Evolutionary conservation across 2,888 invertebrate species (phyloP).

Genomic region (Prenolepis imparis): DNA sequence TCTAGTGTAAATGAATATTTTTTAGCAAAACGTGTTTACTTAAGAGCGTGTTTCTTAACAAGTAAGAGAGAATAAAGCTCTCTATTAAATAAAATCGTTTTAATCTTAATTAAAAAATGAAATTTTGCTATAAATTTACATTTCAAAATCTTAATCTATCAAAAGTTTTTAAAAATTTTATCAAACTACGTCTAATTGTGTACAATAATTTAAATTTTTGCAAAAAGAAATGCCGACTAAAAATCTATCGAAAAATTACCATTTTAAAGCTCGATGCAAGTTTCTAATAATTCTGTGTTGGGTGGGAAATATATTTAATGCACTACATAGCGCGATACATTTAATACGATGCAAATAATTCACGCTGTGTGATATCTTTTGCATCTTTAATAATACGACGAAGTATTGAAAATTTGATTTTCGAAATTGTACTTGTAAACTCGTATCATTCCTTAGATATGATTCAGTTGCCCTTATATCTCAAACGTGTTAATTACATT

Average conservation of each 20-base stretch:
- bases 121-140: not conserved
- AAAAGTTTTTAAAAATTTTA: not conserved
- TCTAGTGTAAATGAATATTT: not conserved
- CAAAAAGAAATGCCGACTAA: not conserved
- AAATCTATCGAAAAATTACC: not conserved
- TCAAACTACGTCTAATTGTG: not conserved
- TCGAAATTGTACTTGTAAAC: conserved; percentile 39
- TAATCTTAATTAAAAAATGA: not conserved
- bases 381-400: conserved; percentile 15
- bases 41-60: not conserved
- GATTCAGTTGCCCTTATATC: conserved; percentile 1
- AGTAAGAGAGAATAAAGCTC: not conserved
- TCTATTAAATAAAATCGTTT: conserved; percentile 17
- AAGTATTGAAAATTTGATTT: conserved; percentile 36
- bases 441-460: conserved; percentile 21
- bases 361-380: not conserved
- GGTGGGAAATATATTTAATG: conserved; percentile 37
- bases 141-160: not conserved
- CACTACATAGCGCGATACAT: not conserved
- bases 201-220: not conserved
- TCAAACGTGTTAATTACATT: conserved; percentile 30
- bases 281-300: conserved; percentile 8
- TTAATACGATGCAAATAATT: conserved; percentile 3
- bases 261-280: conserved; percentile 33
- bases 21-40: not conserved